Evolutionary conservation across 2,888 invertebrate species (phyloP).

Genomic region (Mantis religiosa): DNA sequence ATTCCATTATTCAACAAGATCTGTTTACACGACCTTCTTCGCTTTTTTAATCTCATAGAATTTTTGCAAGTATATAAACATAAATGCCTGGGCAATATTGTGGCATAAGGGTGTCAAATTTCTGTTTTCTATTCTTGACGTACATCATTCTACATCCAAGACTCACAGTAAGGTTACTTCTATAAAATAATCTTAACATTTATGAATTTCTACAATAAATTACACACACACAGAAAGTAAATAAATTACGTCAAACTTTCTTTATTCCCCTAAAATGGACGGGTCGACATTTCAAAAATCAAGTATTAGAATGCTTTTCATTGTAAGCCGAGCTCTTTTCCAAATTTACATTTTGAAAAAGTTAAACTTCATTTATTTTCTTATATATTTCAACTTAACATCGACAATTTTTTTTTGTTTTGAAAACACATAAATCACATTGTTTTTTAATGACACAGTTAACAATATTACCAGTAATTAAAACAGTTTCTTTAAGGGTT

Average conservation of each 20-base stretch:
- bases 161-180: no score
- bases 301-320: not conserved
- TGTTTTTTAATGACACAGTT: not conserved
- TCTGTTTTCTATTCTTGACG: no score
- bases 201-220: not conserved
- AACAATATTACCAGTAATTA: not conserved
- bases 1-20: no score
- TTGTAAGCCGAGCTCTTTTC: not conserved
- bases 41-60: no score
- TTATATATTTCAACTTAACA: not conserved
- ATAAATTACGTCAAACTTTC: not conserved
- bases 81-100: no score
- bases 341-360: not conserved
- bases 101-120: no score
- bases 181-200: no score
- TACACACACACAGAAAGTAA: slow-evolving; percentile 6
- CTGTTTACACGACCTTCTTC: no score
- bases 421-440: not conserved
- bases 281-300: not conserved
- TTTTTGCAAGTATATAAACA: no score
- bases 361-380: not conserved
- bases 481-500: not conserved
- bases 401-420: not conserved
- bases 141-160: no score
- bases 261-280: slow-evolving; percentile 9